phyloP scores from a whole-genome alignment of 2,888 invertebrate genomes.

The Rhyacophila evoluta region DNA sequence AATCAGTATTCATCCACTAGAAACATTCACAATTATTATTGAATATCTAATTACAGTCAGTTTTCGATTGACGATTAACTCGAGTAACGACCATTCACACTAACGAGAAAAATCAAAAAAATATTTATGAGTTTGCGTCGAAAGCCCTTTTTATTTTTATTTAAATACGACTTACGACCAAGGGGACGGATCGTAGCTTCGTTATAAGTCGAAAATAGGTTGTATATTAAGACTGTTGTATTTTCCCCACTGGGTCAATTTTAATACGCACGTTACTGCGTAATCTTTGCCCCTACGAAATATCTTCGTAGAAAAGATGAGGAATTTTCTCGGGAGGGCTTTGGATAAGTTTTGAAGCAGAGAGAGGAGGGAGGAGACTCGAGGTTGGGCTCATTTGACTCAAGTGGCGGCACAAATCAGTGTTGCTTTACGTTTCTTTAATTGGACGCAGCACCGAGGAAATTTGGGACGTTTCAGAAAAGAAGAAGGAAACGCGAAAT shows the following conservation, averaged over 20 bases:
- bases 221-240: too few relatives aligned
- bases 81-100: too few relatives aligned
- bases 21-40: too few relatives aligned
- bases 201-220: too few relatives aligned
- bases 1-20: too few relatives aligned
- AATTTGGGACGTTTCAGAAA: conserved; percentile 6
- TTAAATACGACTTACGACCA: too few relatives aligned
- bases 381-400: conserved; percentile 51
- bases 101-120: too few relatives aligned
- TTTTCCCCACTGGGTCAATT: neutral
- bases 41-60: too few relatives aligned
- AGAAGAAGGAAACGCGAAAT: conserved; percentile 28
- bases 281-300: conserved; percentile 5
- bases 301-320: conserved; percentile 18
- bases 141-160: too few relatives aligned
- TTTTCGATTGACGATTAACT: too few relatives aligned
- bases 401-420: conserved; percentile 49
- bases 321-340: conserved; percentile 23
- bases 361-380: conserved; percentile 36
- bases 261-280: neutral
- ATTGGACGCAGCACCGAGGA: conserved; percentile 47
- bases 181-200: too few relatives aligned
- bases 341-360: conserved; percentile 35
- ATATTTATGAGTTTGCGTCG: too few relatives aligned
- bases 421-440: conserved; percentile 51